Evolutionary conservation across 2,113 vertebrate genomes (phyloP).

Genomic region (Laterallus jamaicensis): DNA sequence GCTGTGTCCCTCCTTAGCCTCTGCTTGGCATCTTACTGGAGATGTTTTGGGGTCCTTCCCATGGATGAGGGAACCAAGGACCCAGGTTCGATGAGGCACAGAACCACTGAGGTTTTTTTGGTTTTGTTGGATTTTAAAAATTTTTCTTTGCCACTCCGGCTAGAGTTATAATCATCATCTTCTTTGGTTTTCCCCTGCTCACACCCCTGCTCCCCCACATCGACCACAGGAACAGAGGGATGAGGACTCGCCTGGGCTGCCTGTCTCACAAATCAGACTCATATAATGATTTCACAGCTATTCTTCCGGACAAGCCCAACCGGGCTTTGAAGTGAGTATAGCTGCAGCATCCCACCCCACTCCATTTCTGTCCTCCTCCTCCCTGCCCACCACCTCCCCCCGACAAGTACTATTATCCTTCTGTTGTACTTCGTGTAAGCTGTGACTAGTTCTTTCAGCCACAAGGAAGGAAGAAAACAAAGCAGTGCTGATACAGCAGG

Average conservation of each 20-base stretch:
- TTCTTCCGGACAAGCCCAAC: slow-evolving; percentile 90
- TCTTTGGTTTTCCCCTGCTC: slow-evolving; percentile 63
- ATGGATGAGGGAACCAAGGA: background rate
- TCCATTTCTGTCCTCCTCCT: background rate
- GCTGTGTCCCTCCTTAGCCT: background rate
- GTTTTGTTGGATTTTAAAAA: no score
- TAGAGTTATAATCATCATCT: background rate
- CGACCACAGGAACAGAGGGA: slow-evolving; percentile 83
- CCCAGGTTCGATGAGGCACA: background rate
- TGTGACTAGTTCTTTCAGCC: background rate
- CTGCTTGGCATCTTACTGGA: background rate
- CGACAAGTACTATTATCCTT: background rate
- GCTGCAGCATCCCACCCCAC: slow-evolving; percentile 23
- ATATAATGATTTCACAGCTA: slow-evolving; percentile 93
- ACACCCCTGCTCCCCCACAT: slow-evolving; percentile 53
- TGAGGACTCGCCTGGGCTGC: slow-evolving; percentile 96
- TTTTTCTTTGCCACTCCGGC: background rate
- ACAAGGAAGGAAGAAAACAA: background rate
- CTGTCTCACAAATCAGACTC: slow-evolving; percentile 97
- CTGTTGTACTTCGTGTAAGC: background rate
- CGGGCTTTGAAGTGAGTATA: slow-evolving; percentile 91
- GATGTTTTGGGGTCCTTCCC: background rate
- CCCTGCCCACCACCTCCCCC: background rate
- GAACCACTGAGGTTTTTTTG: background rate
- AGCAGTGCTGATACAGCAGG: background rate